phyloP scores from a whole-genome alignment of 2,888 invertebrate species.

The Xanthorhoe spadicearia region DNA sequence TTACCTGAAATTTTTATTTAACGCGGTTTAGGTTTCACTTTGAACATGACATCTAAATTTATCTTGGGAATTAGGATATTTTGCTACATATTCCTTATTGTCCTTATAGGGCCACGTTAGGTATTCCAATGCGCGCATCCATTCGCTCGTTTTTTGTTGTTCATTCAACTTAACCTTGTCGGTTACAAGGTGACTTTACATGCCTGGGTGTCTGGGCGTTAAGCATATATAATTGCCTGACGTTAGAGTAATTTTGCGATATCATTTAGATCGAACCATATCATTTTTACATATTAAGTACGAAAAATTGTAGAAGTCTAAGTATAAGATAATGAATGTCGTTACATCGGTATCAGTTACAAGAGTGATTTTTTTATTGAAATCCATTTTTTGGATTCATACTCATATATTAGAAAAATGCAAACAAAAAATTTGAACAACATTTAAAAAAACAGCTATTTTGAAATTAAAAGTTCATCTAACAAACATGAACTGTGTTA shows the following conservation, averaged over 20 bases:
- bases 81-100: conserved; percentile 34
- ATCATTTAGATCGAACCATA: conserved; percentile 77
- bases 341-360: conserved; percentile 40
- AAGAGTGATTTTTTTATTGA: conserved; percentile 12
- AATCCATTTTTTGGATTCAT: neutral
- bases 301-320: conserved; percentile 60
- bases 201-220: conserved; percentile 80
- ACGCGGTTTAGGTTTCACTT: conserved; percentile 28
- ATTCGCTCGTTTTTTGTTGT: conserved; percentile 76
- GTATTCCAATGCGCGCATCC: conserved; percentile 59
- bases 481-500: neutral
- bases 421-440: neutral
- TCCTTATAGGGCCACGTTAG: conserved; percentile 38
- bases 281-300: conserved; percentile 73
- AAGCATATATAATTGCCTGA: conserved; percentile 80
- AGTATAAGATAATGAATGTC: conserved; percentile 49
- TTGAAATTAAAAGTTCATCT: neutral
- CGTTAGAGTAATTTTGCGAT: conserved; percentile 72
- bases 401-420: neutral
- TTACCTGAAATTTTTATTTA: conserved; percentile 34
- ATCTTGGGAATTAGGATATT: conserved; percentile 32
- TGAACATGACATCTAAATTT: conserved; percentile 32
- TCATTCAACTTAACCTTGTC: conserved; percentile 81
- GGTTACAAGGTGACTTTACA: conserved; percentile 82
- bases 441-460: neutral